Evolutionary conservation across 2,113 vertebrate species (phyloP).

Genomic region (Chrysemys picta): DNA sequence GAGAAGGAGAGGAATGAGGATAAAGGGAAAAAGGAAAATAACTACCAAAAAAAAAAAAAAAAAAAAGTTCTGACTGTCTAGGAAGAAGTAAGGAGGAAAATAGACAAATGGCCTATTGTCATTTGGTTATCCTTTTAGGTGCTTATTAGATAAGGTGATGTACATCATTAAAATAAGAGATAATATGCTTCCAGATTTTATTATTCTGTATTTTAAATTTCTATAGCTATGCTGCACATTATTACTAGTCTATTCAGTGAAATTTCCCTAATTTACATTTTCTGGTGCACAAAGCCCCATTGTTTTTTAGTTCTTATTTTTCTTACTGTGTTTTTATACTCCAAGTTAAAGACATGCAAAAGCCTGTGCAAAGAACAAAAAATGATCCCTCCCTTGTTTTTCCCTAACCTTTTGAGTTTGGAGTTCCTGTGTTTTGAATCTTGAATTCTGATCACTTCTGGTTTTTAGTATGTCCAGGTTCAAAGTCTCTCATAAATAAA

Average conservation of each 20-base stretch:
- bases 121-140: not conserved
- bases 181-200: not conserved
- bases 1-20: not conserved
- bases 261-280: not conserved
- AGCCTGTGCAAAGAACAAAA: not conserved
- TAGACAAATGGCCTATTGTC: not conserved
- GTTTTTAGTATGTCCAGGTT: rapidly evolving
- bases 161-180: not conserved
- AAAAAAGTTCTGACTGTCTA: not conserved
- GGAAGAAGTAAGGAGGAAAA: not conserved
- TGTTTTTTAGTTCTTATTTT: not conserved
- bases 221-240: not conserved
- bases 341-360: rapidly evolving
- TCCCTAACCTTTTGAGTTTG: not conserved
- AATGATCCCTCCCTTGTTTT: rapidly evolving
- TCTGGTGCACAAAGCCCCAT: not conserved
- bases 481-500: not conserved
- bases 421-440: not conserved
- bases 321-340: not conserved
- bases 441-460: not conserved
- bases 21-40: not conserved
- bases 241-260: not conserved
- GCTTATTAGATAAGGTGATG: not conserved
- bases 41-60: rapidly evolving
- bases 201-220: not conserved